phyloP scores from a whole-genome alignment of 2,113 vertebrate genomes.

The Leucoraja erinaceus region DNA sequence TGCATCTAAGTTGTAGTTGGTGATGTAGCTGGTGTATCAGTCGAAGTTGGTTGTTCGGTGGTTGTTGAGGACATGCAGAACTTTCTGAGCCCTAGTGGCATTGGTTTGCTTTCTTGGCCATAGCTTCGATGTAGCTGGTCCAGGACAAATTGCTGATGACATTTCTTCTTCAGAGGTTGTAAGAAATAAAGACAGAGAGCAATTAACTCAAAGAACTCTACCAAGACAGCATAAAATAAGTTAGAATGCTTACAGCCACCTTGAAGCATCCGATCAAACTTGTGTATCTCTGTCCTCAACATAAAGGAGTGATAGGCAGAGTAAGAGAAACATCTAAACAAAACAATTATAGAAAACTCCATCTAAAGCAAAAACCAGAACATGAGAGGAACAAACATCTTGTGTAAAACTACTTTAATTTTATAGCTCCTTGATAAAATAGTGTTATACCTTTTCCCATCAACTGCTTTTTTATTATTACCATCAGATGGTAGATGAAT shows the following conservation, averaged over 20 bases:
- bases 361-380: background rate
- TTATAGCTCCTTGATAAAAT: slow-evolving; percentile 6
- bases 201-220: background rate
- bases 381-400: background rate
- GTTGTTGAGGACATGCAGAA: too few species aligned
- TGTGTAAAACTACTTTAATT: background rate
- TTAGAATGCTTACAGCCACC: background rate
- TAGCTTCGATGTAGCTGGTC: too few species aligned
- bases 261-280: background rate
- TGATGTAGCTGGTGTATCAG: too few species aligned
- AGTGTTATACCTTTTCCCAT: background rate
- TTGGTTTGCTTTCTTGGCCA: too few species aligned
- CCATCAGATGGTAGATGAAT: background rate
- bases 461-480: slow-evolving; percentile 32
- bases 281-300: too few species aligned
- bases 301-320: background rate
- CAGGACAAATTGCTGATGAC: too few species aligned
- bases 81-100: too few species aligned
- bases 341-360: background rate
- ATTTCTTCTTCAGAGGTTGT: too few species aligned
- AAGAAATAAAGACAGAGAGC: too few species aligned
- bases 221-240: background rate
- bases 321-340: background rate
- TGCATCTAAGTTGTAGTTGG: too few species aligned
- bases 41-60: too few species aligned